Evolutionary conservation across 2,113 vertebrate genomes (phyloP).

Genomic region (Montifringilla adamsi): DNA sequence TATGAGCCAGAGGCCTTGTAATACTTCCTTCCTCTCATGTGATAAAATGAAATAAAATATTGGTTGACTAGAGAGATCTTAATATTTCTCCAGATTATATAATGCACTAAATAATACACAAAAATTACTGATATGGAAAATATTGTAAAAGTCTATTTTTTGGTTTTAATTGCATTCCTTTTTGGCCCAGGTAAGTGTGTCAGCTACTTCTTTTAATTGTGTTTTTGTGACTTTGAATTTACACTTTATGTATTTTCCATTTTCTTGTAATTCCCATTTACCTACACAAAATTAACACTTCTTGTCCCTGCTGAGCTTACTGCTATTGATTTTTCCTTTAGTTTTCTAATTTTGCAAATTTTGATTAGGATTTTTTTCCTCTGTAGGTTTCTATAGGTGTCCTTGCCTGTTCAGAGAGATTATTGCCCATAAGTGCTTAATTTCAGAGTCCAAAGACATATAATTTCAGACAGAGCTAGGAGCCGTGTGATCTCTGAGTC

Average conservation of each 20-base stretch:
- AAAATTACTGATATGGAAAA: background rate
- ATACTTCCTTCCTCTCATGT: background rate
- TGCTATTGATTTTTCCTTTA: background rate
- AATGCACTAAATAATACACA: background rate
- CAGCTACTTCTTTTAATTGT: background rate
- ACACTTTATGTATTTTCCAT: constrained; percentile 33
- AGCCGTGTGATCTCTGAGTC: background rate
- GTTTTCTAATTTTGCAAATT: background rate
- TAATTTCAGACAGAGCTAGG: background rate
- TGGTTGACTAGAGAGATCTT: background rate
- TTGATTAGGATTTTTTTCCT: background rate
- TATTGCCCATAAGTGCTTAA: background rate
- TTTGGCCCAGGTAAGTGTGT: background rate
- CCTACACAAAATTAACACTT: constrained; percentile 24
- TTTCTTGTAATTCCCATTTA: constrained; percentile 33
- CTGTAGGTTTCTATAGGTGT: background rate
- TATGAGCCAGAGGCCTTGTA: background rate
- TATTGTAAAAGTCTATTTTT: background rate
- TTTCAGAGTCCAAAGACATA: background rate
- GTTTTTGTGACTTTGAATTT: constrained; percentile 14
- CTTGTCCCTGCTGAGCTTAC: background rate
- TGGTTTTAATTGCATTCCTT: background rate
- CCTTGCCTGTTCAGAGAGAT: background rate
- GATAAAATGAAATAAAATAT: background rate
- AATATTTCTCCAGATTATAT: background rate